Evolutionary conservation across 2,113 vertebrate species (phyloP).

Genomic region (Ptyas mucosa): DNA sequence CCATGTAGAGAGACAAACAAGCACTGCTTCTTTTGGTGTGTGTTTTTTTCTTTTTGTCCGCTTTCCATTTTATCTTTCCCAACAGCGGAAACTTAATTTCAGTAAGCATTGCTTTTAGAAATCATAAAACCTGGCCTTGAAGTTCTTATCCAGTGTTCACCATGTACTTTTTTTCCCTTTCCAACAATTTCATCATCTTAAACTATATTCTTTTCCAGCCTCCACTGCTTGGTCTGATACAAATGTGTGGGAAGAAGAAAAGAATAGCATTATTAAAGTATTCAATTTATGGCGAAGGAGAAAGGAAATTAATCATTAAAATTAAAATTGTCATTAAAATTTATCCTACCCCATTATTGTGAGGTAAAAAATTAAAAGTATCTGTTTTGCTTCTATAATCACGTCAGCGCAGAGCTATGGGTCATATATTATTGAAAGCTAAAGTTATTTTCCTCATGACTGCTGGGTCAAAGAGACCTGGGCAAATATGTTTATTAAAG

Average conservation of each 20-base stretch:
- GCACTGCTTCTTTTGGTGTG: not conserved
- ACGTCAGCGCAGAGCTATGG: slow-evolving; percentile 1
- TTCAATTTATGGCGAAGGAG: not conserved
- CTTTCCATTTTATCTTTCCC: slow-evolving; percentile 46
- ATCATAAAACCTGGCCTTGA: slow-evolving; percentile 39
- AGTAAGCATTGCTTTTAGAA: slow-evolving; percentile 55
- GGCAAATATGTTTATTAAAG: not conserved
- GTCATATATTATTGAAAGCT: not conserved
- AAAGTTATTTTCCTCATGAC: not conserved
- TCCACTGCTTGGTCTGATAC: not conserved
- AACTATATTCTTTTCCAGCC: slow-evolving; percentile 30
- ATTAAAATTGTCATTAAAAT: slow-evolving; percentile 23
- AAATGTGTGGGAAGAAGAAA: slow-evolving; percentile 37
- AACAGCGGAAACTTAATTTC: slow-evolving; percentile 31
- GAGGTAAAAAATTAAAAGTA: slow-evolving; percentile 29
- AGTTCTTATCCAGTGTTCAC: slow-evolving; percentile 51
- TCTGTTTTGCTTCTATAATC: not conserved
- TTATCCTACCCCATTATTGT: slow-evolving; percentile 43
- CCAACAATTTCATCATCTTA: slow-evolving; percentile 58
- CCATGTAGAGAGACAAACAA: slow-evolving; percentile 30
- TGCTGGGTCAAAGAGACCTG: not conserved
- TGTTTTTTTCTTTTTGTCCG: slow-evolving; percentile 5
- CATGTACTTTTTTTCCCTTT: slow-evolving; percentile 54
- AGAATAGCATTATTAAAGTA: slow-evolving; percentile 47
- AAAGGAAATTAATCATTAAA: slow-evolving; percentile 19